Evolutionary conservation across 23 tunicate genomes (phyloP).

Genomic region (Styela plicata): DNA sequence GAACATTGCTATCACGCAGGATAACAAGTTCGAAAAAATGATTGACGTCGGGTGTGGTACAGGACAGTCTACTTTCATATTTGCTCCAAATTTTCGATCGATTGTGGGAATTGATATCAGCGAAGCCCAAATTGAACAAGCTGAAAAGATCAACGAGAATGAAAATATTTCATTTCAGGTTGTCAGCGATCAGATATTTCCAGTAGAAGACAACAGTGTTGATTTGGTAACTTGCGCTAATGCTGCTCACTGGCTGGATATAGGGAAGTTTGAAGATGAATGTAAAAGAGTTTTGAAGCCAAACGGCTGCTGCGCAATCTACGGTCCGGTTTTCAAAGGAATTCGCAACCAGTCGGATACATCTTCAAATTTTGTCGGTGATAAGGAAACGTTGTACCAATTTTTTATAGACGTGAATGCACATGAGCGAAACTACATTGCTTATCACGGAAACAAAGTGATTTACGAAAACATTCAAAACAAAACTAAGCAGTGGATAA

Average conservation of each 20-base stretch:
- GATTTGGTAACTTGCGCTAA: conserved; percentile 2
- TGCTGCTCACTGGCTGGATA: conserved; percentile 3
- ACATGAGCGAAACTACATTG: background rate
- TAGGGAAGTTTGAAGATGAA: background rate
- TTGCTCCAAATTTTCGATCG: background rate
- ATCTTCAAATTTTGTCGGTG: background rate
- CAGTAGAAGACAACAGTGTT: background rate
- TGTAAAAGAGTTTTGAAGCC: conserved; percentile 14
- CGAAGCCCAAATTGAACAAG: background rate
- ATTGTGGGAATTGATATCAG: conserved; percentile 17
- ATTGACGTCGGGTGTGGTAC: conserved; percentile 19
- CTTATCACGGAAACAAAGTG: background rate
- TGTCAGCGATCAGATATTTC: conserved; percentile 5
- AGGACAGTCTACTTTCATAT: background rate
- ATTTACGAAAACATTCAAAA: background rate
- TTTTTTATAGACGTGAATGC: background rate
- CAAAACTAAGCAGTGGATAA: background rate
- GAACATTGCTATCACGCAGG: background rate
- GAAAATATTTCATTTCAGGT: conserved; percentile 2
- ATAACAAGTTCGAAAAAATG: background rate
- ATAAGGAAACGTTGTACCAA: background rate
- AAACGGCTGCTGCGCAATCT: conserved; percentile 1
- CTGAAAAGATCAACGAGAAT: background rate
- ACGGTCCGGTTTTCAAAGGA: background rate
- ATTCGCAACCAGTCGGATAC: background rate